phyloP scores from a whole-genome alignment of 1,140 invertebrate genomes.

The Macrotrachela quadricornifera region DNA sequence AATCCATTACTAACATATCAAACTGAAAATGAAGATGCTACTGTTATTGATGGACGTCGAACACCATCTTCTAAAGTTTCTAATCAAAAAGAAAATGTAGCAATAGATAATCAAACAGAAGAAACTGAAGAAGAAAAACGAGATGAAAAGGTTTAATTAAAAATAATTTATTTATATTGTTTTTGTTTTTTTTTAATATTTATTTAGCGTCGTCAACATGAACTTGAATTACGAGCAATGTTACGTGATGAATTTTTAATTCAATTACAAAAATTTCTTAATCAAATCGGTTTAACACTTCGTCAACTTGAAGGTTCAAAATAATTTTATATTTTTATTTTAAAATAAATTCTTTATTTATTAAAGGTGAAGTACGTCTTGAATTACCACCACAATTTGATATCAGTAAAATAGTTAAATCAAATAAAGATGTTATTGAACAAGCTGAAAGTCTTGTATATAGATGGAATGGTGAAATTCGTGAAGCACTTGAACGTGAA shows the following conservation, averaged over 20 bases:
- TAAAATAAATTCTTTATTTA: too few relatives aligned
- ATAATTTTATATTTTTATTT: neutral
- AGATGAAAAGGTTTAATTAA: neutral
- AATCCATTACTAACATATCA: too few relatives aligned
- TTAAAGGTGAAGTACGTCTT: conserved; percentile 23
- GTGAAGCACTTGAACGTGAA: neutral
- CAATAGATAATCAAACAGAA: neutral
- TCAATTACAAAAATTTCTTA: conserved; percentile 31
- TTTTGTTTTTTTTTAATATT: neutral
- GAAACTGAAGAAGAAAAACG: neutral
- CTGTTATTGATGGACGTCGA: too few relatives aligned
- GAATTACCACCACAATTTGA: conserved; percentile 17
- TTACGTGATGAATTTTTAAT: conserved; percentile 32
- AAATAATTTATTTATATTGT: neutral
- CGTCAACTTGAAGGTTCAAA: conserved; percentile 27
- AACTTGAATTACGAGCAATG: conserved; percentile 21
- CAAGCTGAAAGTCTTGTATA: conserved; percentile 14
- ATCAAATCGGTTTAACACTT: conserved; percentile 27
- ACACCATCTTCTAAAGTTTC: too few relatives aligned
- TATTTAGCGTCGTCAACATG: conserved; percentile 11
- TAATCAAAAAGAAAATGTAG: neutral
- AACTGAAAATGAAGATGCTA: neutral
- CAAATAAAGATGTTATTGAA: too few relatives aligned
- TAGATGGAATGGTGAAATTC: conserved; percentile 3
- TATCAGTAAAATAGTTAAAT: too few relatives aligned